A percentile compares a stretch with the other conserved stretches of the same genome.
Evolutionary conservation across 2,113 vertebrate genomes (phyloP).

Genomic region (Bubo blakistoni): DNA sequence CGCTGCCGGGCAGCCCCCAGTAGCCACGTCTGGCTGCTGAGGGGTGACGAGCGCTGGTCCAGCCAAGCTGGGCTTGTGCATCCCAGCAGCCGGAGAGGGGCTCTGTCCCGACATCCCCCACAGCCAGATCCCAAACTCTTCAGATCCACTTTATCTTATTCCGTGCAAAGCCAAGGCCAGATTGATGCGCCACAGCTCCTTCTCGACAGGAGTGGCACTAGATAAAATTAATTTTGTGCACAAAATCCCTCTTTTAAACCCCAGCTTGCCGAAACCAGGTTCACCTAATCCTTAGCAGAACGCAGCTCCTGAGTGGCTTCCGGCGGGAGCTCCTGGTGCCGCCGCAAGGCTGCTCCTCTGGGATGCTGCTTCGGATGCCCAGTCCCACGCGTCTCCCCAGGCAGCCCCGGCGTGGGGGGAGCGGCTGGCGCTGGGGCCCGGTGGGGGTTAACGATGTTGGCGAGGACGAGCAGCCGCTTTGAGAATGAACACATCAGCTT

Average conservation of each 20-base stretch:
- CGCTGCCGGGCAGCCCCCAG: neutral
- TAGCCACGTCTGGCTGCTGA: neutral
- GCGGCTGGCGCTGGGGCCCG: neutral
- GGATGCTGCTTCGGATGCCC: neutral
- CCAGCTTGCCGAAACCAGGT: neutral
- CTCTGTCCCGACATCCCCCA: neutral
- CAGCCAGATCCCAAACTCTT: neutral
- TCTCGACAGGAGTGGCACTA: neutral
- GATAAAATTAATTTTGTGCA: neutral
- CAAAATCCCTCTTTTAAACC: neutral
- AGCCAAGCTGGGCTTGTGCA: rapidly evolving
- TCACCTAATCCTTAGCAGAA: neutral
- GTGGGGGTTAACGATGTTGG: neutral
- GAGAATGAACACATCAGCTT: rapidly evolving
- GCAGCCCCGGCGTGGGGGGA: neutral
- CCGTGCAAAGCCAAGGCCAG: rapidly evolving
- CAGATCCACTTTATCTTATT: neutral
- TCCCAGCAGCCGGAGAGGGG: neutral
- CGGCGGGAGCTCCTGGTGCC: neutral
- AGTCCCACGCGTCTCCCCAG: neutral
- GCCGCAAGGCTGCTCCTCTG: neutral
- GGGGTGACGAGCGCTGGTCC: rapidly evolving
- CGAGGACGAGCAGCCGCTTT: too few relatives aligned
- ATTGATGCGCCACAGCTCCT: neutral
- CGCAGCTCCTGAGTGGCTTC: neutral